Conservation (phyloP, 2,113 vertebrate species). For the Cepphus grylle region DNA sequence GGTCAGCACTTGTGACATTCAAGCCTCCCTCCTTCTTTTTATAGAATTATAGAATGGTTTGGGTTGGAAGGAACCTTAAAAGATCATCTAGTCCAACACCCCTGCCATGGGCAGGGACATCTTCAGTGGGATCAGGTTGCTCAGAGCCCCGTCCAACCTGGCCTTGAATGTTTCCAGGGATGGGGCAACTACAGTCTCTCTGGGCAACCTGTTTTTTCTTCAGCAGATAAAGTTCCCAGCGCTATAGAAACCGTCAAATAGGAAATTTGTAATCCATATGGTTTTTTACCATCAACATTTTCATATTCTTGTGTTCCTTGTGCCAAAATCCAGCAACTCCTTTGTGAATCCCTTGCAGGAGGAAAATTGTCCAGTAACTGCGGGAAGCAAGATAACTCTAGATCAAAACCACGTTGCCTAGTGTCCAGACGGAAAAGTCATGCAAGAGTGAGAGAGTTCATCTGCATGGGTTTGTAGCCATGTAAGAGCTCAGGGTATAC, state of each 20-base stretch:
- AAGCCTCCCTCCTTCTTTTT: not conserved
- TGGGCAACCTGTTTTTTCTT: not conserved
- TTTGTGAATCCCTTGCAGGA: not conserved
- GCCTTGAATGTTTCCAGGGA: not conserved
- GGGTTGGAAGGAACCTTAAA: not conserved
- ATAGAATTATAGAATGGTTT: not conserved
- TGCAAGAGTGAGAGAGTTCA: not conserved
- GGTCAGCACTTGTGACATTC: not conserved
- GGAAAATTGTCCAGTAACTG: not conserved
- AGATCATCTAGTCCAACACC: accelerated
- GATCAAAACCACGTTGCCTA: not conserved
- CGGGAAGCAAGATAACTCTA: not conserved
- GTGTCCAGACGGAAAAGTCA: not conserved
- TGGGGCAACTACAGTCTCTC: not conserved
- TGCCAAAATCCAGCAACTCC: not conserved
- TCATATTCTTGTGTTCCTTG: not conserved
- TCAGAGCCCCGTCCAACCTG: not conserved
- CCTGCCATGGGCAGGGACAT: not conserved
- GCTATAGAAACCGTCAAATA: accelerated
- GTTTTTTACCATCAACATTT: not conserved
- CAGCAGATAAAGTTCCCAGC: not conserved
- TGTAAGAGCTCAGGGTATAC: not conserved
- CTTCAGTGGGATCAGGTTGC: not conserved
- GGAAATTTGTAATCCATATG: not conserved
- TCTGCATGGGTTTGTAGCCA: not conserved